A percentile compares a stretch with the other conserved stretches of the same genome.
Evolutionary conservation across 1,140 invertebrate species (phyloP).

Genomic region (Asbolus verrucosus): DNA sequence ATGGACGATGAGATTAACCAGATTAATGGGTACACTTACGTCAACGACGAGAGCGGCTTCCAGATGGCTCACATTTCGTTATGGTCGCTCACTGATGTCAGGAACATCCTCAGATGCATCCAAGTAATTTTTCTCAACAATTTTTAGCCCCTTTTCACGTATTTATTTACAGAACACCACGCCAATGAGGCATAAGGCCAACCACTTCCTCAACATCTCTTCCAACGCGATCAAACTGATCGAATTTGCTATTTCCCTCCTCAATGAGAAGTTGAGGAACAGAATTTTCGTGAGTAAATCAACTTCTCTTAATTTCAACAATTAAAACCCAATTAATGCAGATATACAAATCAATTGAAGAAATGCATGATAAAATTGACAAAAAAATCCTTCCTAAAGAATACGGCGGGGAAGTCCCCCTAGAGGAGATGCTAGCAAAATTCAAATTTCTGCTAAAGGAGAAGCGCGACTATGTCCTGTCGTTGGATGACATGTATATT

Average conservation of each 20-base stretch:
- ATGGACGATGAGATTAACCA: constrained; percentile 86
- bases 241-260: constrained; percentile 80
- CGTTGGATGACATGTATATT: constrained; percentile 83
- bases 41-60: constrained; percentile 86
- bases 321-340: too few species aligned
- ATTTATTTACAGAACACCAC: constrained; percentile 78
- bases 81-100: constrained; percentile 83
- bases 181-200: constrained; percentile 88
- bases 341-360: constrained; percentile 79
- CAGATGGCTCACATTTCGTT: constrained; percentile 84
- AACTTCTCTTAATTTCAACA: not conserved
- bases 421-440: constrained; percentile 82
- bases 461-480: constrained; percentile 75
- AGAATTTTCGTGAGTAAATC: constrained; percentile 75
- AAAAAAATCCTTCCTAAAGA: constrained; percentile 84
- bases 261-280: constrained; percentile 84
- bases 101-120: constrained; percentile 82
- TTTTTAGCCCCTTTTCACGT: not conserved
- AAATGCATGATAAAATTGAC: constrained; percentile 77
- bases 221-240: constrained; percentile 80
- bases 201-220: constrained; percentile 87
- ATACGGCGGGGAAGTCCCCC: constrained; percentile 83
- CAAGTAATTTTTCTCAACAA: constrained; percentile 69
- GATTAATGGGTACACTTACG: constrained; percentile 80
- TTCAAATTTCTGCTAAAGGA: constrained; percentile 76